phyloP scores from a whole-genome alignment of 2,113 vertebrate species.

The Gavialis gangeticus region DNA sequence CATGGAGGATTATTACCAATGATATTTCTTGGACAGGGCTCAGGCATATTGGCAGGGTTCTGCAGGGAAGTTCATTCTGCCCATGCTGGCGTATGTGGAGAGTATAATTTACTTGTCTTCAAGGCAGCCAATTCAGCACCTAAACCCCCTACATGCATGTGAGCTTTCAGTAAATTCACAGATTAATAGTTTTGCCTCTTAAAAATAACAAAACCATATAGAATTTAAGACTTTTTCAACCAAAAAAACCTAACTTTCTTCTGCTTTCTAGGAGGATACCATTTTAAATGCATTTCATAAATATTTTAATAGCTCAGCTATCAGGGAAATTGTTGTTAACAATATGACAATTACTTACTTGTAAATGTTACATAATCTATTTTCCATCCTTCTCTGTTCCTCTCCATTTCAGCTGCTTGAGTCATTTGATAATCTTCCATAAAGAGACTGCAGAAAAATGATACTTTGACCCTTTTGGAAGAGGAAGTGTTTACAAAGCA shows the following conservation, averaged over 20 bases:
- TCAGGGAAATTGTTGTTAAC: neutral
- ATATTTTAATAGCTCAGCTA: neutral
- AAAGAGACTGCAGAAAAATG: neutral
- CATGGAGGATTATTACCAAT: no score
- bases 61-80: neutral
- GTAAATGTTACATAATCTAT: neutral
- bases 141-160: no score
- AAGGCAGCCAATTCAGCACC: no score
- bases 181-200: neutral
- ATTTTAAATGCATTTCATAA: neutral
- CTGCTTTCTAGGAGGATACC: neutral
- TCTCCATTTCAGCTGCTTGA: slow-evolving; percentile 19
- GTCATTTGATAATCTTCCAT: slow-evolving; percentile 35
- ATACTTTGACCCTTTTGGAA: slow-evolving; percentile 40
- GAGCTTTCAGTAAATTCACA: neutral
- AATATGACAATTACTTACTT: neutral
- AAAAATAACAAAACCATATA: neutral
- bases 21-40: neutral
- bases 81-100: neutral
- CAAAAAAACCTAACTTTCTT: neutral
- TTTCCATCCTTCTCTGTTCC: slow-evolving; percentile 1
- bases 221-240: neutral
- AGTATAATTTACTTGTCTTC: no score
- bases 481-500: slow-evolving; percentile 41
- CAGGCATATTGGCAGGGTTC: neutral